These are phyloP conservation scores for Leptocoma aspasia DNA, from an alignment of 2,113 vertebrate genomes.

Conservation along the genomic window DNA sequence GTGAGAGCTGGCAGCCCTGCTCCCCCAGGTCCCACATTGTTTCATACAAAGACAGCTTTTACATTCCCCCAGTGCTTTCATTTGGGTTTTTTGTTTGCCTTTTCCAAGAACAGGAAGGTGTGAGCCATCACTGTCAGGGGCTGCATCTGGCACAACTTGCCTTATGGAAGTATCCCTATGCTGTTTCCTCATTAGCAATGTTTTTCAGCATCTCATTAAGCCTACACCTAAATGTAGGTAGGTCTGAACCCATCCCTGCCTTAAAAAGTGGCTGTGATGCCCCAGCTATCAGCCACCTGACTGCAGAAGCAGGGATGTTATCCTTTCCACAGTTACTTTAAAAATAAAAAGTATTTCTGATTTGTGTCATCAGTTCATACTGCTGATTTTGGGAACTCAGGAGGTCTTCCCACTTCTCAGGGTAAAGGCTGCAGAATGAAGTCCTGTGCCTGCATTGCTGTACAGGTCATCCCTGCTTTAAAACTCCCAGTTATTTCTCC, in stretches of 20 bases:
- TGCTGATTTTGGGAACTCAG: neutral
- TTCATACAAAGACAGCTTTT: neutral
- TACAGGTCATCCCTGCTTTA: neutral
- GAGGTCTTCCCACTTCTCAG: neutral
- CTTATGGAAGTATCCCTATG: neutral
- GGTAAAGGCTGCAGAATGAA: neutral
- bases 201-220: neutral
- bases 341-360: neutral
- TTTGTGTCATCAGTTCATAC: neutral
- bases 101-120: neutral
- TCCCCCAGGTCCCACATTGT: accelerated
- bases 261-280: neutral
- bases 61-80: neutral
- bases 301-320: neutral
- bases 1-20: neutral
- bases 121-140: neutral
- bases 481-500: neutral
- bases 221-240: neutral
- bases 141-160: neutral
- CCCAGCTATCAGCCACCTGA: neutral
- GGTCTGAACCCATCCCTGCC: neutral
- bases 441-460: neutral
- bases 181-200: neutral
- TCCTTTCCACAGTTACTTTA: neutral
- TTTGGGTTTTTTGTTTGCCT: neutral